Evolutionary conservation across 2,113 vertebrate species (phyloP).

Genomic region (Scartelaos histophorus): DNA sequence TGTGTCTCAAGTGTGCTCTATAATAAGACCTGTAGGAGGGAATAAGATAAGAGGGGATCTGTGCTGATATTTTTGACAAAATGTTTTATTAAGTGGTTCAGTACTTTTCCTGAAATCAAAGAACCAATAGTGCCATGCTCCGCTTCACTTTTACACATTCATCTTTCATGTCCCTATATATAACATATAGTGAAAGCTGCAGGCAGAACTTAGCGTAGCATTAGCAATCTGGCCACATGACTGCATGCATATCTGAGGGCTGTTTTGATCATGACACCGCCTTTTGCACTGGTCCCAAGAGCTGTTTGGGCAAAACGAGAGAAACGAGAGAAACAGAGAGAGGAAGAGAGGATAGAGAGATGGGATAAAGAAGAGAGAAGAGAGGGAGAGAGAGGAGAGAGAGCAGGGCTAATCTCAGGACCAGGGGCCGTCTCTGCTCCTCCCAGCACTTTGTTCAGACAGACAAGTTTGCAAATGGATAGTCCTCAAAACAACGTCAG

Average conservation of each 20-base stretch:
- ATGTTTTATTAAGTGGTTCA: too few species aligned
- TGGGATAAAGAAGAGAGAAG: background rate
- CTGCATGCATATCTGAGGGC: conserved; percentile 23
- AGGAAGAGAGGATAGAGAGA: too few species aligned
- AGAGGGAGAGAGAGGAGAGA: conserved; percentile 21
- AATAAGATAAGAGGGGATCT: too few species aligned
- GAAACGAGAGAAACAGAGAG: too few species aligned
- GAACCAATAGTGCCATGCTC: too few species aligned
- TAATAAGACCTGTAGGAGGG: too few species aligned
- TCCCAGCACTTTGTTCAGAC: conserved; percentile 2
- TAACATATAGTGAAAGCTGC: background rate
- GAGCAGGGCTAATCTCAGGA: conserved; percentile 43
- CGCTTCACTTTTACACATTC: background rate
- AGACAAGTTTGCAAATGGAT: conserved; percentile 13
- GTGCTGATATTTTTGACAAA: too few species aligned
- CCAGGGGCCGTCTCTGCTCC: conserved; percentile 17
- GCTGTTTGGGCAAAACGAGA: conserved; percentile 7
- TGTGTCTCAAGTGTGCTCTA: too few species aligned
- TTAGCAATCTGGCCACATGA: conserved; percentile 23
- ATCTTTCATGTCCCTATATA: background rate
- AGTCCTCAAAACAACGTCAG: conserved; percentile 9
- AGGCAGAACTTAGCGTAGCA: conserved; percentile 15
- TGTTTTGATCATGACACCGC: conserved; percentile 15
- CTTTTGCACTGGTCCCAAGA: conserved; percentile 26
- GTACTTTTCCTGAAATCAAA: too few species aligned